Evolutionary conservation across 1,140 invertebrate species (phyloP).

Genomic region (Tetramorium alpestre): DNA sequence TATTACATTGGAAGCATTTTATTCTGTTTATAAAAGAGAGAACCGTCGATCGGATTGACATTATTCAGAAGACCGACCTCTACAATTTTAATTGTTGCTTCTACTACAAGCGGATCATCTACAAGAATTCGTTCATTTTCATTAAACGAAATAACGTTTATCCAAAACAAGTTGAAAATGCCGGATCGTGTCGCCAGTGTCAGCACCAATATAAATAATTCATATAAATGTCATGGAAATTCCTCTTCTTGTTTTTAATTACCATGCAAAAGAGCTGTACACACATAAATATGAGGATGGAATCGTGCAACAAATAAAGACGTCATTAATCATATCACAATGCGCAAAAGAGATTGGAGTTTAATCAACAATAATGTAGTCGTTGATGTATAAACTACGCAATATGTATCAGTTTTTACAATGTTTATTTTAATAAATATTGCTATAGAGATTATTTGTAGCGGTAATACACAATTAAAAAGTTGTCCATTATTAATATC

Average conservation of each 20-base stretch:
- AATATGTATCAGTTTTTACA: slow-evolving; percentile 62
- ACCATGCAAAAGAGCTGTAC: background rate
- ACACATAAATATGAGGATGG: background rate
- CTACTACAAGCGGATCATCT: slow-evolving; percentile 4
- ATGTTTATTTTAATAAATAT: slow-evolving; percentile 75
- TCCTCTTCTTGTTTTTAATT: slow-evolving; percentile 35
- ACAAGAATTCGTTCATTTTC: slow-evolving; percentile 12
- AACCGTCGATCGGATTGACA: background rate
- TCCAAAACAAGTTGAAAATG: background rate
- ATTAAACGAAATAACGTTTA: slow-evolving; percentile 5
- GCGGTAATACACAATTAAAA: slow-evolving; percentile 65
- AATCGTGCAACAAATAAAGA: background rate
- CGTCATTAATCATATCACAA: background rate
- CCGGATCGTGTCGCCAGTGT: slow-evolving; percentile 1
- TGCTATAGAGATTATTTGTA: slow-evolving; percentile 56
- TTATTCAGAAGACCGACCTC: background rate
- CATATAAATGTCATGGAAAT: slow-evolving; percentile 2
- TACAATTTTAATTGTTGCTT: background rate
- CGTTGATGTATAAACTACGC: slow-evolving; percentile 68
- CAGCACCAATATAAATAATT: slow-evolving; percentile 8
- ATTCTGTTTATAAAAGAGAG: slow-evolving; percentile 20
- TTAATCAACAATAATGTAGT: slow-evolving; percentile 3
- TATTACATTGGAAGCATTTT: slow-evolving; percentile 38
- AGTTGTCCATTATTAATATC: slow-evolving; percentile 66
- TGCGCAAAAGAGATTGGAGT: slow-evolving; percentile 5